Evolutionary conservation across 2,113 vertebrate genomes (phyloP).

Genomic region (Furnarius figulus): DNA sequence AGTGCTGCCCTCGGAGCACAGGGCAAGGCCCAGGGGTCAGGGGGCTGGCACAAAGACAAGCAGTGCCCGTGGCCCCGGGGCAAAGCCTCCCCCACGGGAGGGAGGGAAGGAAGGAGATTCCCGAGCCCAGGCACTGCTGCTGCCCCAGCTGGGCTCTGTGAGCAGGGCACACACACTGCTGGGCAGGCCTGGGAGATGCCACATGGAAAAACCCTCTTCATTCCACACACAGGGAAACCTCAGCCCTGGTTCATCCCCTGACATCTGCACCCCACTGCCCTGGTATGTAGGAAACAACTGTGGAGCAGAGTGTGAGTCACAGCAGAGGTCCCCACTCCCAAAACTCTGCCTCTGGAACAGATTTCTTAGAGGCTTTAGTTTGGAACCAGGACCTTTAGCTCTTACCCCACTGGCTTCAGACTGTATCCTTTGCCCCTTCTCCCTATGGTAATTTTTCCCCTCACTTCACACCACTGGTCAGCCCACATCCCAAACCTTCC

Average conservation of each 20-base stretch:
- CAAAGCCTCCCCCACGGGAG: not conserved
- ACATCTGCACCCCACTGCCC: not conserved
- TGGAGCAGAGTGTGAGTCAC: not conserved
- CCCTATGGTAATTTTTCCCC: not conserved
- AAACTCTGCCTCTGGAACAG: not conserved
- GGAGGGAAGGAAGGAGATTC: not conserved
- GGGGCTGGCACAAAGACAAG: not conserved
- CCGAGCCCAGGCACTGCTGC: not conserved
- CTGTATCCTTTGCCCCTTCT: not conserved
- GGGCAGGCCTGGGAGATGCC: not conserved
- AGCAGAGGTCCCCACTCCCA: not conserved
- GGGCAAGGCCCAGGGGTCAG: not conserved
- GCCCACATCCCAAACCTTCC: not conserved
- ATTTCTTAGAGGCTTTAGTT: not conserved
- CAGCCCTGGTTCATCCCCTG: fast-evolving
- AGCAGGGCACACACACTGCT: not conserved
- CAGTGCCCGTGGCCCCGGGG: not conserved
- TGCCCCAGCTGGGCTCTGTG: not conserved
- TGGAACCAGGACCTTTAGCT: not conserved
- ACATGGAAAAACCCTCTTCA: not conserved
- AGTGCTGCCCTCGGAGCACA: not conserved
- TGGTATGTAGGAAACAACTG: too few relatives aligned
- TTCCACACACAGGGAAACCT: not conserved
- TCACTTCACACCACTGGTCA: not conserved
- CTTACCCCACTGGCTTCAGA: not conserved